A percentile compares a stretch with the other conserved stretches of the same genome.
Evolutionary conservation across 2,797 vertebrate genomes (phyloP).

Genomic region (Thaleichthys pacificus): DNA sequence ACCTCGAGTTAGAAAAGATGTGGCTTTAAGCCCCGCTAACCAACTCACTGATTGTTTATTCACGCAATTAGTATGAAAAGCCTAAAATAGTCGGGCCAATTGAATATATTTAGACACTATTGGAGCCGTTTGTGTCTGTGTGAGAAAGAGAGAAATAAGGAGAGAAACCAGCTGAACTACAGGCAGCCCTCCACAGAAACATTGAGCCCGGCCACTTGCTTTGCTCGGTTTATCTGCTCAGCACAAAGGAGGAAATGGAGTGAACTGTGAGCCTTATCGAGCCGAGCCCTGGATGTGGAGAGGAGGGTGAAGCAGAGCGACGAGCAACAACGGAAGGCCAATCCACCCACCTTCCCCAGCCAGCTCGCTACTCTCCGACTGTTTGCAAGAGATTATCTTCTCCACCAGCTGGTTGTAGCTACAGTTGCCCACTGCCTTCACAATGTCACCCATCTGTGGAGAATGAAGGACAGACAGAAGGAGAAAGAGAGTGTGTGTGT

Average conservation of each 20-base stretch:
- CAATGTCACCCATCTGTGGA: constrained; percentile 90
- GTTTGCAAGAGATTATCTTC: constrained; percentile 98
- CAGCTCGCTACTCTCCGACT: constrained; percentile 93
- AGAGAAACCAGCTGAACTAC: background rate
- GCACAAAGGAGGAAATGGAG: constrained; percentile 5
- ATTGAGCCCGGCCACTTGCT: background rate
- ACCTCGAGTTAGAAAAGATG: no score
- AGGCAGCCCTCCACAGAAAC: background rate
- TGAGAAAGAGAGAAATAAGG: background rate
- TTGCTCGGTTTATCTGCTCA: constrained; percentile 5
- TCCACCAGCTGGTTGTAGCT: constrained; percentile 99
- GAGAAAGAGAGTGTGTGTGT: constrained; percentile 39
- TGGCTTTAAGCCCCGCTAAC: no score
- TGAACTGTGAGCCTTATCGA: background rate
- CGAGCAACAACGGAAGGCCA: background rate
- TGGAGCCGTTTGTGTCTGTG: background rate
- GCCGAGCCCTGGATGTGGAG: background rate
- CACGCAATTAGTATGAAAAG: no score
- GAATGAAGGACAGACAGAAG: constrained; percentile 42
- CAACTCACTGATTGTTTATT: no score
- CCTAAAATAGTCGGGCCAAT: background rate
- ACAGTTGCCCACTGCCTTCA: constrained; percentile 96
- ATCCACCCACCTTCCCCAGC: constrained; percentile 90
- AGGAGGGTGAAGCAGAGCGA: background rate
- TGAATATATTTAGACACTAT: background rate